phyloP scores from a whole-genome alignment of 1,140 invertebrate genomes.

The Antheraea mylitta region DNA sequence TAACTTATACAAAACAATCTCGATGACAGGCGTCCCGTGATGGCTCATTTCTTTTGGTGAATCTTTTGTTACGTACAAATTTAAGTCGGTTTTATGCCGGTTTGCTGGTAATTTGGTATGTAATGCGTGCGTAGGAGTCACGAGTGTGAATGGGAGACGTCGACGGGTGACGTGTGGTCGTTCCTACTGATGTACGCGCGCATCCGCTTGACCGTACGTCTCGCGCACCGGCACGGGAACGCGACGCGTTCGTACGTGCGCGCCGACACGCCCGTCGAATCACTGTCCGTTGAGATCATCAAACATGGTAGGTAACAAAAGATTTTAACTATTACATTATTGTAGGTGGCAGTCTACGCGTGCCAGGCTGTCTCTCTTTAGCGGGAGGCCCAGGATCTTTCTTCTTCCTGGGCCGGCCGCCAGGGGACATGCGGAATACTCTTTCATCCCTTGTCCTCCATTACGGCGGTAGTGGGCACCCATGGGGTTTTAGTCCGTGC shows the following conservation, averaged over 20 bases:
- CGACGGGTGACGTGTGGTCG: constrained; percentile 42
- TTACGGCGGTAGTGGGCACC: no score
- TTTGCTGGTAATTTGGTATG: neutral
- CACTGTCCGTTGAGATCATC: constrained; percentile 29
- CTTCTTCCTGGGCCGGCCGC: no score
- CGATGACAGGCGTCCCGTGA: no score
- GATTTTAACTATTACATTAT: neutral
- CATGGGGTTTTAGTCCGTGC: no score
- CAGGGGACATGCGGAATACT: no score
- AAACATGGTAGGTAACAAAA: constrained; percentile 28
- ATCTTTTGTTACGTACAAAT: no score
- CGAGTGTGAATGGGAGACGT: constrained; percentile 56
- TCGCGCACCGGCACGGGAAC: constrained; percentile 40
- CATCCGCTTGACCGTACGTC: constrained; percentile 37
- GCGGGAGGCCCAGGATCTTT: no score
- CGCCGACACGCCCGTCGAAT: constrained; percentile 41
- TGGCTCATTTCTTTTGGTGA: no score
- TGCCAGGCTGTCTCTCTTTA: no score
- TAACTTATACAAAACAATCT: no score
- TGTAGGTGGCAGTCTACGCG: neutral
- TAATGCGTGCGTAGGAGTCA: neutral
- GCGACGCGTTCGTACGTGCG: constrained; percentile 31
- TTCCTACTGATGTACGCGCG: constrained; percentile 52
- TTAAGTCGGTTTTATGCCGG: no score
- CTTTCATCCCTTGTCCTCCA: no score